Percentiles rank a stretch among this genome's conserved stretches.
These are phyloP conservation scores for Gymnocheta viridis DNA, from an alignment of 2,888 invertebrate species.

Conservation along the genomic window DNA sequence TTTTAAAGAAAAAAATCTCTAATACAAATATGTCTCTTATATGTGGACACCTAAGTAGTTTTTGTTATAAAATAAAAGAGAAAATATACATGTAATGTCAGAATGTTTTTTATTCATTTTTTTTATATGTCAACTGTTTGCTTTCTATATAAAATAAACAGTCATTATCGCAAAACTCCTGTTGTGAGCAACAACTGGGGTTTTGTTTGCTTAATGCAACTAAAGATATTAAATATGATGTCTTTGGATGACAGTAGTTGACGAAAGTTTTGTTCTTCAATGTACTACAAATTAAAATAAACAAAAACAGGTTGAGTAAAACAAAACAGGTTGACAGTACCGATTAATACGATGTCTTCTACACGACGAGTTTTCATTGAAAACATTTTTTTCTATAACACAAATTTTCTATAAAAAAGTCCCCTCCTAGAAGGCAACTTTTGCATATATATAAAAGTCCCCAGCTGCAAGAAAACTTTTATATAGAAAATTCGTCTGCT, in stretches of 20 bases:
- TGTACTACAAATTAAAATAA: neutral
- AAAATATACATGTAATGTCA: too few relatives aligned
- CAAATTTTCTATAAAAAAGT: too few relatives aligned
- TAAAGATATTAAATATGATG: neutral
- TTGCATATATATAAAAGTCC: neutral
- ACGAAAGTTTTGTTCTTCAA: neutral
- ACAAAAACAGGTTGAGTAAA: neutral
- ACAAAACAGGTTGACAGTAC: too few relatives aligned
- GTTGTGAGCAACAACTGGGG: neutral
- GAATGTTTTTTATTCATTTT: neutral
- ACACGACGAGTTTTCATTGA: too few relatives aligned
- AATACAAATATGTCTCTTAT: conserved; percentile 1
- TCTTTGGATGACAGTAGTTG: neutral
- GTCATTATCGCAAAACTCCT: conserved; percentile 36
- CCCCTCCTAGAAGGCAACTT: neutral
- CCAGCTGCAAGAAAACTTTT: neutral
- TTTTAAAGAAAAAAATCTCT: neutral
- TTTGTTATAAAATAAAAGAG: neutral
- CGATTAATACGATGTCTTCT: too few relatives aligned
- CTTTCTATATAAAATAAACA: conserved; percentile 10
- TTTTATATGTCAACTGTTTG: conserved; percentile 7
- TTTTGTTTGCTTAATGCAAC: neutral
- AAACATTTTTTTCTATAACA: too few relatives aligned
- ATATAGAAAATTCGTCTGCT: neutral
- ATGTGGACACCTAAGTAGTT: conserved; percentile 8